Base-by-base conservation (phyloP, 2,888 invertebrate species). In the Clitarchus hookeri region DNA sequence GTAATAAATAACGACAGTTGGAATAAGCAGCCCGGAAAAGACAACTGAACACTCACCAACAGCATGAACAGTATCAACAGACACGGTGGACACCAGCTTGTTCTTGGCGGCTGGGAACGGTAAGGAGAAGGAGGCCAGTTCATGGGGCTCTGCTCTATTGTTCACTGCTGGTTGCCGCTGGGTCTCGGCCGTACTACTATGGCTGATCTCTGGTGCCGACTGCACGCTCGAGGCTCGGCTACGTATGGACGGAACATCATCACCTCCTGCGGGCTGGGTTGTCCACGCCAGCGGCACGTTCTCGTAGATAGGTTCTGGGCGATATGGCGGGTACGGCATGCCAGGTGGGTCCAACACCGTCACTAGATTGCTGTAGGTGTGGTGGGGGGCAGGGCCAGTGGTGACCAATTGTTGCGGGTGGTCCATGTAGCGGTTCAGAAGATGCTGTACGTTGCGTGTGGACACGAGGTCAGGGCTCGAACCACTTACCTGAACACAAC, bases 381-480 rank as follows among this genome's bases (percentile, higher is more conserved):
- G 95, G 89, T 96, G 96, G 0, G 95, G 91, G 0, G 92, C 92
- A 0, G 93, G 92, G 89, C 93, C 92, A 36, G 86, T 79, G 12
- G 84, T n/a, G 4, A 87, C 82, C n/a, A 84, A 85, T 13, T 87
- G 86, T 44, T 85, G 65, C 36, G 85, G 85, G 23, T 84, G 85
- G 26, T 86, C 84, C 48, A 86, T 53, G 79, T 86, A 86, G 78
- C 84, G 88, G 36, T 87, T 87, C 12, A 87, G 87, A 6, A 87
- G 86, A 27, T 79, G 84, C 48, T 88, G 84, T 54, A 95, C 93
- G 84, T 94, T 94, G 86, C 95, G 93, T 19, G 95, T 94, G 0
- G 96, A 96, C 0, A 96, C 96, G 87, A 96, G 91, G 91, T 96
- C 96, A 0, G 96, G 96, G 89, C 96, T 96, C 0, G 96, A 96